Conservation (phyloP, 2,888 invertebrate genomes). For the Oligia strigilis region DNA sequence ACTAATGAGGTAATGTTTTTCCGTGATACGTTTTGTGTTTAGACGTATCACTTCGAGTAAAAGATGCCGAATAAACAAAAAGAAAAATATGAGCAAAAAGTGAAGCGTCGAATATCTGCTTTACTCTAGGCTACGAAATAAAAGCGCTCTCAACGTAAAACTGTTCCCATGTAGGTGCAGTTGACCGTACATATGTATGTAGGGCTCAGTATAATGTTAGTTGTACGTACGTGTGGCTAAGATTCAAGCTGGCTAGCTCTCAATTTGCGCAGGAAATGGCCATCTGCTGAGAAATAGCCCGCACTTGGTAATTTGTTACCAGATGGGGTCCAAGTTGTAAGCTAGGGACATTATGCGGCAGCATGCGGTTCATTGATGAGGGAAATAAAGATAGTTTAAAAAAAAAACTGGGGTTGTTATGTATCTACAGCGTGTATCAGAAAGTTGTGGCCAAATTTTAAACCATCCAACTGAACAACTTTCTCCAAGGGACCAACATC, state of each 20-base stretch:
- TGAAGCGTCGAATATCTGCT: background rate
- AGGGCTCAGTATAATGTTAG: conserved; percentile 10
- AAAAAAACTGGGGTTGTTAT: background rate
- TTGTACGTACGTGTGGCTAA: conserved; percentile 28
- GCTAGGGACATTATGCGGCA: background rate
- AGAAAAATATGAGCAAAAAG: too few relatives aligned
- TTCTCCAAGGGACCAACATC: background rate
- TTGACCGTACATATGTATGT: background rate
- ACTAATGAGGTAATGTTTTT: background rate
- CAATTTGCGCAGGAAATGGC: conserved; percentile 65
- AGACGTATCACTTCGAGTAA: background rate
- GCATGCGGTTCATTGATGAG: background rate
- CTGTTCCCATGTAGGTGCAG: background rate
- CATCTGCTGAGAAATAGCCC: conserved; percentile 63
- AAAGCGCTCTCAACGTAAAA: background rate
- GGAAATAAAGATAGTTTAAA: background rate
- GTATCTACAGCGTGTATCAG: background rate
- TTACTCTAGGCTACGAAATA: background rate
- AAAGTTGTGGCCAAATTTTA: background rate
- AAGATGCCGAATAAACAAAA: background rate
- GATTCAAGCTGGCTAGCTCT: conserved; percentile 58
- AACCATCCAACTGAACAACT: background rate
- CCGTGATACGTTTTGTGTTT: background rate
- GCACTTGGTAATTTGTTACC: conserved; percentile 58
- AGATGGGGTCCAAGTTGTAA: conserved; percentile 35